phyloP scores from a whole-genome alignment of 64 coral and sea anemone species.

The Montipora foliosa region DNA sequence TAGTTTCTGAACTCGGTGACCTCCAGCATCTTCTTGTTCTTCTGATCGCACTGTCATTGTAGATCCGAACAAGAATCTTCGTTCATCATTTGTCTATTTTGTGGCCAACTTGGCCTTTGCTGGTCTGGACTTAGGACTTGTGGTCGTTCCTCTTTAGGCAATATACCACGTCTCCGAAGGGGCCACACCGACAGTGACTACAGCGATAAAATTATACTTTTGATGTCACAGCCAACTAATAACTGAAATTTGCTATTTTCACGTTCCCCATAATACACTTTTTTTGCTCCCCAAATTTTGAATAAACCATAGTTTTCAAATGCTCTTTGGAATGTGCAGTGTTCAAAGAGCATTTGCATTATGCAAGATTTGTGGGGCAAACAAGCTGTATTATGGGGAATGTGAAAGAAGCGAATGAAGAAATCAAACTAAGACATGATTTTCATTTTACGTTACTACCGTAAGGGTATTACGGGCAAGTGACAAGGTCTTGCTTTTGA shows the following conservation, averaged over 20 bases:
- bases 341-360: slow-evolving; percentile 38
- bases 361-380: background rate
- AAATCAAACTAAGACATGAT: no score
- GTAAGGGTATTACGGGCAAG: no score
- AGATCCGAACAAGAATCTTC: slow-evolving; percentile 67
- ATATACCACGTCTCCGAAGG: slow-evolving; percentile 70
- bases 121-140: slow-evolving; percentile 53
- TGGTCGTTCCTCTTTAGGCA: slow-evolving; percentile 57
- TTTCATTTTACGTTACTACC: no score
- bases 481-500: no score
- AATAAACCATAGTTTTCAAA: no score
- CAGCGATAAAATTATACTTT: background rate
- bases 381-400: no score
- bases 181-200: background rate
- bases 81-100: slow-evolving; percentile 80
- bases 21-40: slow-evolving; percentile 63
- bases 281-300: no score
- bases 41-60: slow-evolving; percentile 29
- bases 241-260: background rate
- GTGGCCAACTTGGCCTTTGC: slow-evolving; percentile 70
- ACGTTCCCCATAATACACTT: no score
- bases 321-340: background rate
- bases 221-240: background rate
- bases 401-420: no score
- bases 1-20: slow-evolving; percentile 26